These are phyloP conservation scores for Frieseomelitta varia DNA, from an alignment of 1,140 invertebrate species.

Conservation along the genomic window DNA sequence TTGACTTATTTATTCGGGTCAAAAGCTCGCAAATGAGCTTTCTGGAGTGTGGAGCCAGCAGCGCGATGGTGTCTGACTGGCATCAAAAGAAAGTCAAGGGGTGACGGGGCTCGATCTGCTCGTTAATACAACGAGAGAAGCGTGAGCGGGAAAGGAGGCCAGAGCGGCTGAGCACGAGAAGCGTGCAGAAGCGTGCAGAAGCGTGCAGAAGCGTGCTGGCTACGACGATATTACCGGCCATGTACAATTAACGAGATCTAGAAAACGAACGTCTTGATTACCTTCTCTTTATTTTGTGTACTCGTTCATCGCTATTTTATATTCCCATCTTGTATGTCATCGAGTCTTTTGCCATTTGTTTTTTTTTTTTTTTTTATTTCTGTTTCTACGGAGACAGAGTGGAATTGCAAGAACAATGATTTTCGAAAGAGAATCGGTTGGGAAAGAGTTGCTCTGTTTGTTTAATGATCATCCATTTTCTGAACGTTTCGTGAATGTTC, in stretches of 20 bases:
- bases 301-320: not conserved
- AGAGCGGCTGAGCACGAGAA: not conserved
- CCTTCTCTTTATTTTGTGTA: not conserved
- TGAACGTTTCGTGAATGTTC: too few species aligned
- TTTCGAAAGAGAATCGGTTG: too few species aligned
- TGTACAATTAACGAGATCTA: not conserved
- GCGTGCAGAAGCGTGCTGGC: not conserved
- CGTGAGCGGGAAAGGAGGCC: not conserved
- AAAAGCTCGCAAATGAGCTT: constrained; percentile 48
- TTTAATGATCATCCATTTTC: too few species aligned
- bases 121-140: constrained; percentile 39
- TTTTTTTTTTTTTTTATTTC: too few species aligned
- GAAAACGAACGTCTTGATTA: not conserved
- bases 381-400: too few species aligned
- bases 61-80: constrained; percentile 19
- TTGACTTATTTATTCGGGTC: constrained; percentile 43
- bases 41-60: constrained; percentile 13
- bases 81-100: constrained; percentile 32
- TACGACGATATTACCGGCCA: not conserved
- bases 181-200: not conserved
- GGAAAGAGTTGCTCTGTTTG: too few species aligned
- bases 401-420: too few species aligned
- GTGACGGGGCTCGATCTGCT: constrained; percentile 22
- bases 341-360: too few species aligned
- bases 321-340: not conserved